phyloP scores from a whole-genome alignment of 2,797 vertebrate genomes.

The Manis pentadactyla region DNA sequence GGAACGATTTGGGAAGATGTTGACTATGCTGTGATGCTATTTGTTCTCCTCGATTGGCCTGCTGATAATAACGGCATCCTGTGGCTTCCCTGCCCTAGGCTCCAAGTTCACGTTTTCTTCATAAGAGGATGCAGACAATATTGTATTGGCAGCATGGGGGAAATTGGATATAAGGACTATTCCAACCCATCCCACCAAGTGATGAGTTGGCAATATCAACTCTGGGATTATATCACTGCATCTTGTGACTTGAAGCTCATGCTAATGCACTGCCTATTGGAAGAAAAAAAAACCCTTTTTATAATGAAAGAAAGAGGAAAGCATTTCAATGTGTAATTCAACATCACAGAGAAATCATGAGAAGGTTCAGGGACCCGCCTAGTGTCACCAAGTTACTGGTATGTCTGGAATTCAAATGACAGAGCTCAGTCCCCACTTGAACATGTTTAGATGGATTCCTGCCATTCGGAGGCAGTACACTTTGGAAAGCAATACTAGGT shows the following conservation, averaged over 20 bases:
- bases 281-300: conserved; percentile 11
- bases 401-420: neutral
- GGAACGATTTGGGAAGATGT: conserved; percentile 49
- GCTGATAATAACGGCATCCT: conserved; percentile 64
- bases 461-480: neutral
- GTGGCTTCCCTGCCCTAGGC: conserved; percentile 58
- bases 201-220: neutral
- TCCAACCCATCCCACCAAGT: conserved; percentile 28
- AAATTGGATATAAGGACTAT: conserved; percentile 66
- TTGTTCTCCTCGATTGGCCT: conserved; percentile 78
- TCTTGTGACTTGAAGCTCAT: conserved; percentile 38
- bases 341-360: conserved; percentile 21
- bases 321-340: conserved; percentile 59
- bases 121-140: conserved; percentile 23
- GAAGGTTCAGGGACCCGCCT: neutral
- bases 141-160: conserved; percentile 64
- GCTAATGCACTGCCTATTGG: neutral
- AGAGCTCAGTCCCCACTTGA: neutral
- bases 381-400: neutral
- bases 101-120: conserved; percentile 70
- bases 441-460: neutral
- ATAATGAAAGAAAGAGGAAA: conserved; percentile 34
- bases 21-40: conserved; percentile 69
- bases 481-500: neutral
- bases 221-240: conserved; percentile 32